A percentile compares a stretch with the other conserved stretches of the same genome.
Conservation (phyloP, 2,797 vertebrate species). For the Urocyon cinereoargenteus region DNA sequence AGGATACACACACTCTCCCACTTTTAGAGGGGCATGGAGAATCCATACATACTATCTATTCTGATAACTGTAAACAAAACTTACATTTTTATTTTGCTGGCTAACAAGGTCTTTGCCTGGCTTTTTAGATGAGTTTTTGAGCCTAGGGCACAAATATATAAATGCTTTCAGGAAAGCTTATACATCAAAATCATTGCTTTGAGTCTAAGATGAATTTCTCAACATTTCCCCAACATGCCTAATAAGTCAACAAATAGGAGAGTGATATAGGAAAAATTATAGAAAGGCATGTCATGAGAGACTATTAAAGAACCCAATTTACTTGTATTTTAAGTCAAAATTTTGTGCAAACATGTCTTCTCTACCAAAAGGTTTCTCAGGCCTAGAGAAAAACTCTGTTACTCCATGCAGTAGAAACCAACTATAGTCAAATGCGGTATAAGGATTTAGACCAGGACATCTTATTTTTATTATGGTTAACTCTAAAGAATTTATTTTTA, state of each 20-base stretch:
- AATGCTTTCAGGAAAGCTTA: slow-evolving; percentile 50
- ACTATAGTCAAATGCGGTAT: not conserved
- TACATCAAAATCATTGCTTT: slow-evolving; percentile 71
- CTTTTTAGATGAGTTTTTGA: slow-evolving; percentile 64
- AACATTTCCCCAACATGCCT: slow-evolving; percentile 7
- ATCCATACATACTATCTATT: not conserved
- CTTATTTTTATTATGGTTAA: not conserved
- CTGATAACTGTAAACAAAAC: slow-evolving; percentile 66
- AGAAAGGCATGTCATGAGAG: not conserved
- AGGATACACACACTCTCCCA: not conserved
- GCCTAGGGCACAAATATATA: slow-evolving; percentile 47
- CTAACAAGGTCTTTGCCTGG: slow-evolving; percentile 57
- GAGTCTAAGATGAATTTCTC: slow-evolving; percentile 57
- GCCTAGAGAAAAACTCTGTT: not conserved
- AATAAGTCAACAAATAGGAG: slow-evolving; percentile 34
- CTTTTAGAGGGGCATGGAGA: not conserved
- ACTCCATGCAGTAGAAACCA: not conserved
- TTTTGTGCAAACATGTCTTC: not conserved
- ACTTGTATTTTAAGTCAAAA: slow-evolving; percentile 18
- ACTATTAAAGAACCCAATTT: not conserved
- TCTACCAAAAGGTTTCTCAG: not conserved
- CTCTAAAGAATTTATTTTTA: not conserved
- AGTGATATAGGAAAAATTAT: not conserved
- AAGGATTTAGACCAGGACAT: not conserved
- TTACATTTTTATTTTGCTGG: slow-evolving; percentile 69